phyloP scores from a whole-genome alignment of 2,797 vertebrate genomes.

The Phyllotis vaccarum region DNA sequence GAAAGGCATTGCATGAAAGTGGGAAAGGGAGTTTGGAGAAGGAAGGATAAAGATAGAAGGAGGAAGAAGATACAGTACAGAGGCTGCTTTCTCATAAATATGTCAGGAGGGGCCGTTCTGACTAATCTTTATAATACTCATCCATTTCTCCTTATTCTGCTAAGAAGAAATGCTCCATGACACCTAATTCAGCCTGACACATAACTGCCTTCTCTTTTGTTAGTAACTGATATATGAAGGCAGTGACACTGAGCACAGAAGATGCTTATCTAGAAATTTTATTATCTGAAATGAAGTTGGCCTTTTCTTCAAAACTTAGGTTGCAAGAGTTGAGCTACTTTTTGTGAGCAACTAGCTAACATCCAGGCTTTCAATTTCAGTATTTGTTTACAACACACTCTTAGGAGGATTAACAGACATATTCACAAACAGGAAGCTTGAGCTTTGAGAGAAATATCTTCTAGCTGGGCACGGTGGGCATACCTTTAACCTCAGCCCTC shows the following conservation, averaged over 20 bases:
- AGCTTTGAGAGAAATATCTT: background rate
- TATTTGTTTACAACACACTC: background rate
- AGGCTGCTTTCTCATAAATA: constrained; percentile 81
- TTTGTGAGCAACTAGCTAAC: background rate
- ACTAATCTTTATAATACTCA: constrained; percentile 84
- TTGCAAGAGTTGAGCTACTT: background rate
- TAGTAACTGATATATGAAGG: constrained; percentile 64
- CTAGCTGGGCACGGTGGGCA: background rate
- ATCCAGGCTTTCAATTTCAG: background rate
- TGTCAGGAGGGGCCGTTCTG: constrained; percentile 82
- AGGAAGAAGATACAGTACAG: constrained; percentile 61
- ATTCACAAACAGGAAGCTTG: background rate
- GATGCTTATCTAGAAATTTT: constrained; percentile 30
- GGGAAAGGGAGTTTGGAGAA: background rate
- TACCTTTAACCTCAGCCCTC: background rate
- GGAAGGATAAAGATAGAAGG: background rate
- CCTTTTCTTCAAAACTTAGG: constrained; percentile 15
- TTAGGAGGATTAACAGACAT: background rate
- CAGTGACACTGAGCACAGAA: background rate
- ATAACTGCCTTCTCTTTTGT: constrained; percentile 72
- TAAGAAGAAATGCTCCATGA: constrained; percentile 81
- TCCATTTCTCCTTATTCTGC: constrained; percentile 81
- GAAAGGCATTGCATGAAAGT: background rate
- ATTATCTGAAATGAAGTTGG: background rate
- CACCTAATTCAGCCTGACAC: constrained; percentile 79